Evolutionary conservation across 1,140 invertebrate species (phyloP), one percentile per base, ranked within the genome.

Genomic region (Hylyphantes graminicola): DNA sequence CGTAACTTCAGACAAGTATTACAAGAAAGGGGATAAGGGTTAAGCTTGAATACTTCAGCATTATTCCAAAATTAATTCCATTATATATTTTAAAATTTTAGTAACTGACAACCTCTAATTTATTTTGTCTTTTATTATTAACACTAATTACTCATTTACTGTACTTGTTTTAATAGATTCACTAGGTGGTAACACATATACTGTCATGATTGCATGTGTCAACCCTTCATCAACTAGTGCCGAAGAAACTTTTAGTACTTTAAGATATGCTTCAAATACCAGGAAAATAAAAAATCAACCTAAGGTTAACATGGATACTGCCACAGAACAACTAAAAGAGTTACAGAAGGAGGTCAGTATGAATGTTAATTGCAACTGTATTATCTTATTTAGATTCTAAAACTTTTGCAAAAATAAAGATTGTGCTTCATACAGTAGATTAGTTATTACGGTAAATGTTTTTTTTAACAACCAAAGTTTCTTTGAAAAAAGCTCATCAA

Each of bases 251-350:
- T 86, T 91, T 53, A 90, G 89, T 15, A 91, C 91, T 17, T 88
- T 92, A 51, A 89, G 89, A 90, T 91, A 99, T 90, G 98, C 98
- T 89, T 94, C 95, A 91, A 93, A 96, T 90, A 98, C 98, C 5
- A 99, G 99, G 92, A 99, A 97, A 70, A 98, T 99, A 88, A 99
- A 99, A 94, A 99, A 99, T 91, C 96, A 97, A 87, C 97, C 99
- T 9, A 95, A 94, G 88, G 97, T 99, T 57, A 99, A 99, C 90
- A 97, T 99, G 89, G 98, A 99, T 90, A 92, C 99, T 68, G 99
- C 97, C n/a, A 97, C 97, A 5, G 98, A 99, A 89, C 98, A 99
- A 92, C 57, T 85, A 15, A 51, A 55, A 15, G 17, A 76, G 21
- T 57, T 85, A 13, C 79, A 70, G 68, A 35, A 85, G 48, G 17